Percentiles rank a stretch among this genome's conserved stretches.
Conservation (phyloP, 2,888 invertebrate species). For the Pteria penguin region DNA sequence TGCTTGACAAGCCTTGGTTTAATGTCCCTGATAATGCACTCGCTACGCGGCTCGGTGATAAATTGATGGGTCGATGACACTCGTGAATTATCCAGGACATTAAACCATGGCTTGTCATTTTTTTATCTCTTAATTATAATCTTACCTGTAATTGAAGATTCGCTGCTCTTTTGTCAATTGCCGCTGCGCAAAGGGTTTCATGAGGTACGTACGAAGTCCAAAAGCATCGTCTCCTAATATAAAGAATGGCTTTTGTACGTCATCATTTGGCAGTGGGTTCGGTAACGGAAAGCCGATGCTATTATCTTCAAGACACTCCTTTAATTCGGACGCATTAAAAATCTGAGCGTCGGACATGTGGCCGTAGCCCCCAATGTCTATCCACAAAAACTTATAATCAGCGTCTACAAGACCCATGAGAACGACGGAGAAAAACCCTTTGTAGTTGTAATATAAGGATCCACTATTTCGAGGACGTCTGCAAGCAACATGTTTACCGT, state of each 20-base stretch:
- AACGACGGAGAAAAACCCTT: constrained; percentile 49
- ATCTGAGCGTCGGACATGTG: constrained; percentile 43
- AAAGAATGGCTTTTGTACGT: not conserved
- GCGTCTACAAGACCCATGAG: constrained; percentile 56
- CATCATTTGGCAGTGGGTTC: constrained; percentile 20
- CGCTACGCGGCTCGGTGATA: too few relatives aligned
- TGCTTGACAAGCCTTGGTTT: too few relatives aligned
- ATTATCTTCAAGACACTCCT: constrained; percentile 25
- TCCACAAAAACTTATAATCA: constrained; percentile 58
- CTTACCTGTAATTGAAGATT: constrained; percentile 61
- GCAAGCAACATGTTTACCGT: constrained; percentile 54
- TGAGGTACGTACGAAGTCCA: constrained; percentile 50
- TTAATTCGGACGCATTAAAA: constrained; percentile 44
- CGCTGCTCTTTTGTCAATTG: constrained; percentile 45
- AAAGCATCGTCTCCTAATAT: constrained; percentile 53
- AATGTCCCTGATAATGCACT: too few relatives aligned
- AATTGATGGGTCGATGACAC: too few relatives aligned
- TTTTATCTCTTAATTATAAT: not conserved
- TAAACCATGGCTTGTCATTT: too few relatives aligned
- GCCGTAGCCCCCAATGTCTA: constrained; percentile 42
- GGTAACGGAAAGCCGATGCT: constrained; percentile 27
- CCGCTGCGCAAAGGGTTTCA: constrained; percentile 53
- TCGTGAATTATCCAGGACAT: too few relatives aligned
- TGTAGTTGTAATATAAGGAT: constrained; percentile 51
- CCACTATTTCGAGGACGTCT: constrained; percentile 37